Conservation (phyloP, 2,888 invertebrate species). For the Macrosiphum euphorbiae region DNA sequence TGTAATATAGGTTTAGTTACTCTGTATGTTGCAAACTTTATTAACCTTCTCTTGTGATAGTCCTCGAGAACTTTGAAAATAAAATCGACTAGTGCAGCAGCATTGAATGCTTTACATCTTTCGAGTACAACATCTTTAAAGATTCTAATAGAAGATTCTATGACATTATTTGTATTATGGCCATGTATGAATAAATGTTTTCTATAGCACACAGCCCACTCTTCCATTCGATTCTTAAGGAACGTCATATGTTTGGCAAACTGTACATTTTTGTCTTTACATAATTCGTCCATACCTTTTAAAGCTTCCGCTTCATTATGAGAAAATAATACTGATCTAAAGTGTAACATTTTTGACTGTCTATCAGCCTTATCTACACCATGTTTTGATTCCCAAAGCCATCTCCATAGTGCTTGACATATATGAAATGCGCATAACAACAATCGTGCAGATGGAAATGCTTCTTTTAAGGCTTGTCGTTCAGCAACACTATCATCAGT, state of each 20-base stretch:
- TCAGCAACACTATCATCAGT: not conserved
- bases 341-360: not conserved
- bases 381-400: not conserved
- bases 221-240: not conserved
- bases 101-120: slow-evolving; percentile 10
- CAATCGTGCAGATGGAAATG: not conserved
- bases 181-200: not conserved
- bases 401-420: not conserved
- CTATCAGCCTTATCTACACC: not conserved
- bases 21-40: not conserved
- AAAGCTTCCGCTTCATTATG: not conserved
- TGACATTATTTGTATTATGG: not conserved
- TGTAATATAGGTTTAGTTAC: not conserved
- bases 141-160: not conserved
- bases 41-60: not conserved
- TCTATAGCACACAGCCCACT: not conserved
- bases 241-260: not conserved
- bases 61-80: not conserved
- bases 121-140: slow-evolving; percentile 5
- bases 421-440: not conserved
- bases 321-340: not conserved
- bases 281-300: not conserved
- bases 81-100: not conserved
- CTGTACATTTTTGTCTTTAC: not conserved
- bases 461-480: not conserved